Conservation (phyloP, 2,113 vertebrate species). For the Pionites leucogaster region DNA sequence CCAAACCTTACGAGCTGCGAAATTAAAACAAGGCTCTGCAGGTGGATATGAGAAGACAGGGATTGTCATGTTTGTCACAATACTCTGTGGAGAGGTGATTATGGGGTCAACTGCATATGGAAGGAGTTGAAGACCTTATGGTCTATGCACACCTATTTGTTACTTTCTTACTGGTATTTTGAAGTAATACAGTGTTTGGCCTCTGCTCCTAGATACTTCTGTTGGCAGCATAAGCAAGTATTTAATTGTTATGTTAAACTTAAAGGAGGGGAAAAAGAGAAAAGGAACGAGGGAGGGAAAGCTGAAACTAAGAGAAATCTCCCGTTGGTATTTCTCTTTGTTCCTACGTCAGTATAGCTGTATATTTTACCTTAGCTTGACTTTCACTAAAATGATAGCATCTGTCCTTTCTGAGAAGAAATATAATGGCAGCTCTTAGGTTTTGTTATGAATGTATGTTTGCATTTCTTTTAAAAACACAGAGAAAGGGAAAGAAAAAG, state of each 20-base stretch:
- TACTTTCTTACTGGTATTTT: background rate
- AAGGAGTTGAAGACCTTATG: background rate
- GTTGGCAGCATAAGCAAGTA: background rate
- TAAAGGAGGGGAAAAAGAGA: background rate
- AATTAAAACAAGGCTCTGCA: background rate
- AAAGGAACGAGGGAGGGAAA: accelerated
- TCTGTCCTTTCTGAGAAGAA: background rate
- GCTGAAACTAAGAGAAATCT: background rate
- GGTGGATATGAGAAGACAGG: background rate
- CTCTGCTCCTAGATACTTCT: background rate
- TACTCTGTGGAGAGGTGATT: background rate
- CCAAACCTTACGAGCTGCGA: background rate
- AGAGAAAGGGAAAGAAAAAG: background rate
- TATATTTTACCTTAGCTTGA: background rate
- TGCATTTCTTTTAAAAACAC: background rate
- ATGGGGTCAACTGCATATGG: background rate
- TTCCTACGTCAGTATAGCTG: background rate
- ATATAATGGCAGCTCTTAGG: background rate
- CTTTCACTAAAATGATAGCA: background rate
- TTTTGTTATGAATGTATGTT: background rate
- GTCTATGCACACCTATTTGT: background rate
- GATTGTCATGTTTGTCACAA: background rate
- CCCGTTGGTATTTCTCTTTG: background rate
- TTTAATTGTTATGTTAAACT: background rate
- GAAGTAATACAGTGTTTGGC: background rate